Base-by-base conservation (phyloP, 2,888 invertebrate species). In the Eupelmus urozonus region DNA sequence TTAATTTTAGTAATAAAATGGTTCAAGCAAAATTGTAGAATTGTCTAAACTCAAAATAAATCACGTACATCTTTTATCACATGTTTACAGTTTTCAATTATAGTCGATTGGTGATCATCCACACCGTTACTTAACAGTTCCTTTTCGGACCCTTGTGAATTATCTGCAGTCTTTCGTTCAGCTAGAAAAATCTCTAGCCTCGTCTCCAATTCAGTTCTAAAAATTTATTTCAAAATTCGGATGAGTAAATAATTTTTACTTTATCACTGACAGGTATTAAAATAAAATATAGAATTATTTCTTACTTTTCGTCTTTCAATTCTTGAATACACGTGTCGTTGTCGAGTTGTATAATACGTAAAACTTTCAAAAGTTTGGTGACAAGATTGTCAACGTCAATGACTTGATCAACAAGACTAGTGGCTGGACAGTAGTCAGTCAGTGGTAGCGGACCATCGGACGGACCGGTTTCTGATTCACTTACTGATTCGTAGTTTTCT, bases 351-450 rank as follows among this genome's bases (percentile, higher is more conserved):
- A 95, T 93, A 83, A 95, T 95, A 79, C 94, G 92, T 85, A 94
- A 90, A 18, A 94, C 93, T 89, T 94, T 94, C 71, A 95, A 90
- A 84, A 96, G 90, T 87, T 94, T 94, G 13, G 95, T 94, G 16
- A 96, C 92, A 53, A 94, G 91, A 88, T 94, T 94, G 90, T 96
- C 96, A 20, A 94, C 94, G 81, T 94, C 93, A 73, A 94, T 94
- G 18, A 94, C 94, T 91, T 94, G 94, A 88, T 94, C 94, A 25
- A 94, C 93, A 42, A 94, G 91, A 59, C 93, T 92, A 80, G 92
- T 92, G 3, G 92, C 91, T 5, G 92, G 90, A 83, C 92, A 92
- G 82, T 91, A 91, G 80, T 93, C 92, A 76, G 88, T 89, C 79
- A 89, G 85, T 62, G 88, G 90, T 66, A 87, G 84, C 70, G 89